Evolutionary conservation across 2,888 invertebrate species (phyloP), one percentile per base, ranked within the genome.

Genomic region (Drosophila anomalata): DNA sequence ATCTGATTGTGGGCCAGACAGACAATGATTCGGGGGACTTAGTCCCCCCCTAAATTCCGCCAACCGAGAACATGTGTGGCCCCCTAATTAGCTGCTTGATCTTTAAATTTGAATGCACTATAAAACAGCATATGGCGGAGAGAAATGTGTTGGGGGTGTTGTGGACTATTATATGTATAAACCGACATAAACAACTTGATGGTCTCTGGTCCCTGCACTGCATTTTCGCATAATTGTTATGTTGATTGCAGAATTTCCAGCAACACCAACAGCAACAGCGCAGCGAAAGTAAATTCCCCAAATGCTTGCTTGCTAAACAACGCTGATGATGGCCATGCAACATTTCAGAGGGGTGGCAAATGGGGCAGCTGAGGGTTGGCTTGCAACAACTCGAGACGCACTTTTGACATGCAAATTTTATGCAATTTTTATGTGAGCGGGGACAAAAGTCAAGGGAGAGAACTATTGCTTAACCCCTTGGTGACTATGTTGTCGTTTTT

Each of bases 341-440:
- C 20, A 12, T 17, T 9, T 20, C 11, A 17, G 20, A 31, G 31
- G 12, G 9, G 56, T 14, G 24, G 26, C 11, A 20, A 12, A 17
- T 24, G 12, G 7, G 17, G 41, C 6, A 7, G 17, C 1, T 1
- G 17, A 17, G 39, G 44, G n/a, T 11, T 22, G 53, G 17, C 41
- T n/a, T 12, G 14, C n/a, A 41, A 29, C n/a, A 55, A 54, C 75
- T 59, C 47, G 62, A 79, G 69, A 85, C 81, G 81, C 87, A 82
- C 86, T 87, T 87, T 79, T 87, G 81, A 79, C 83, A 82, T 82
- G 81, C 86, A 82, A 82, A 82, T 82, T 85, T 79, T 82, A 82
- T 87, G 81, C 81, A 81, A 58, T 72, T 72, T 55, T 71, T 50
- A 39, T 59, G 70, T 3, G 47, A n/a, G 24, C 11, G 33, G 69